Conservation (phyloP, 2,888 invertebrate species). For the Petrolisthes manimaculis region DNA sequence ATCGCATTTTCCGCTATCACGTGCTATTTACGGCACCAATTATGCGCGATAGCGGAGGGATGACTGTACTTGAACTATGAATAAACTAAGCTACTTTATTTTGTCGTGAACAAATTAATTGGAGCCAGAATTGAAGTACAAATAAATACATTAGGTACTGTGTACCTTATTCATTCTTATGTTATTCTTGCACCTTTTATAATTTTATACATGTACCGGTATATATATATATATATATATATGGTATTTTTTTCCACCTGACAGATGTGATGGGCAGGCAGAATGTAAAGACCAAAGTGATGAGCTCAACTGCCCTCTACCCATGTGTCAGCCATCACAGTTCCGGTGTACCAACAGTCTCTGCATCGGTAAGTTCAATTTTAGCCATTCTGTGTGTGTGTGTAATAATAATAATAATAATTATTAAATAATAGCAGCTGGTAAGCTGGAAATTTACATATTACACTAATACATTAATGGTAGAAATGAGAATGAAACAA, state of each 20-base stretch:
- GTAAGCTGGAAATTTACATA: background rate
- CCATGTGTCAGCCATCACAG: conserved; percentile 78
- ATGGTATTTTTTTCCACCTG: too few species aligned
- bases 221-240: too few species aligned
- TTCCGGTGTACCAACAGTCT: conserved; percentile 81
- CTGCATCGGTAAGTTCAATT: conserved; percentile 74
- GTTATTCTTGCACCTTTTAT: background rate
- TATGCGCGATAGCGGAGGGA: too few species aligned
- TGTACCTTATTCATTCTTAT: background rate
- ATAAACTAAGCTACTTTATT: too few species aligned
- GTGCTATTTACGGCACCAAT: too few species aligned
- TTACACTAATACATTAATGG: too few species aligned
- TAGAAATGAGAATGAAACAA: too few species aligned
- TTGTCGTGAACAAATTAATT: background rate
- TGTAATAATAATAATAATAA: background rate
- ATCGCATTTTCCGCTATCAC: too few species aligned
- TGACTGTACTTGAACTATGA: too few species aligned
- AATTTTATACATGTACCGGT: background rate
- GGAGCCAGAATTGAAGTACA: background rate
- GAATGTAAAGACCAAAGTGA: conserved; percentile 89
- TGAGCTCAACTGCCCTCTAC: conserved; percentile 81
- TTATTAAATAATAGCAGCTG: too few species aligned
- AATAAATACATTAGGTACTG: background rate
- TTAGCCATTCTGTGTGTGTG: conserved; percentile 1
- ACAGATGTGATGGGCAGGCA: conserved; percentile 81